A percentile compares a stretch with the other conserved stretches of the same genome.
Conservation (phyloP, 2,888 invertebrate genomes). For the Frankliniella fusca region DNA sequence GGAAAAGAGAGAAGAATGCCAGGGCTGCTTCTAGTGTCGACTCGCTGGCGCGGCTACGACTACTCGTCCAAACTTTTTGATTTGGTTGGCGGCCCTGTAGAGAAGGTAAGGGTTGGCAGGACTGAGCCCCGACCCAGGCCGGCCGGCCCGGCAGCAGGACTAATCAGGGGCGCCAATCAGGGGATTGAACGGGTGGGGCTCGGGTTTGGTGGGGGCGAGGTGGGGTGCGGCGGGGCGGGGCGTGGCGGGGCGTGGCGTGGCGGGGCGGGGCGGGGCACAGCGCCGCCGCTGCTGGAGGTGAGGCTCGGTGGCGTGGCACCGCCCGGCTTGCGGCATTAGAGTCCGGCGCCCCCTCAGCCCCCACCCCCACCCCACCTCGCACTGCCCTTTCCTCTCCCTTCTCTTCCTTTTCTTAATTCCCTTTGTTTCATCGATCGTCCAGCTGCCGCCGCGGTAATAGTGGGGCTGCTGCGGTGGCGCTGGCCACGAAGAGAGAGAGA, state of each 20-base stretch:
- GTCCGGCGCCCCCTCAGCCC: neutral
- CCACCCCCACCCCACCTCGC: neutral
- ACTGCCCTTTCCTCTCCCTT: neutral
- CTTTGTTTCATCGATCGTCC: slow-evolving; percentile 26
- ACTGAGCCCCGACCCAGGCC: neutral
- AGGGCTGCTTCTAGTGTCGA: neutral
- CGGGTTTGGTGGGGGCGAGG: too few species aligned
- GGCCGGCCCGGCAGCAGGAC: too few species aligned
- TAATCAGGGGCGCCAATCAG: slow-evolving; percentile 20
- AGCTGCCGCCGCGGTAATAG: slow-evolving; percentile 3
- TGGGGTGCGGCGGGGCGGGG: too few species aligned
- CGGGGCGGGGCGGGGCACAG: too few species aligned
- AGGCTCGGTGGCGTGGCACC: neutral
- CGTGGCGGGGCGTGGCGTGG: too few species aligned
- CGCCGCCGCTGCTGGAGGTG: too few species aligned
- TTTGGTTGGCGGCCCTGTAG: neutral
- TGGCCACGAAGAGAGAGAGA: neutral
- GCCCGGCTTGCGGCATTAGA: slow-evolving; percentile 20
- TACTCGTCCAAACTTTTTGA: neutral
- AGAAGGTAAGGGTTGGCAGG: neutral
- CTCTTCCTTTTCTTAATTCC: slow-evolving; percentile 26
- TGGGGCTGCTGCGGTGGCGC: neutral
- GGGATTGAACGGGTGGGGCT: neutral
- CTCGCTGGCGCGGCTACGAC: neutral
- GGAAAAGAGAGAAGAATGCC: neutral